Evolutionary conservation across 2,113 vertebrate genomes (phyloP), one percentile per base, ranked within the genome.

Genomic region (Dipodomys stephensi): DNA sequence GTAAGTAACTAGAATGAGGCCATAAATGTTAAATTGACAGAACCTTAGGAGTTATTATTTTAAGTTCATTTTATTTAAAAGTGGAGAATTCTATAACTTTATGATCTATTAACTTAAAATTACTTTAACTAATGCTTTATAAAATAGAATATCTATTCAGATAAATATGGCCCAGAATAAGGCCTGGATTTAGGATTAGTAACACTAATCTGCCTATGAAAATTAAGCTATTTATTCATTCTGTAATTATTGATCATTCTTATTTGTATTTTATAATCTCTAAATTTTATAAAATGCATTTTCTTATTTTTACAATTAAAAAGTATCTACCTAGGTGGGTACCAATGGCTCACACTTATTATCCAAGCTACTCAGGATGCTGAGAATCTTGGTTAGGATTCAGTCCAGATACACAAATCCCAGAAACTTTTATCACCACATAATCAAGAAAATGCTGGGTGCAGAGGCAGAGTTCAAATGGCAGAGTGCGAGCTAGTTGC

Each of bases 241-340:
- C 9, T 84, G 3, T 81, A 35, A 77, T 81, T 90, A 27, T 65
- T 16, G 8, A 32, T 62, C 18, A 68, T 90, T 88, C 6, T 80
- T 93, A n/a, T 76, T 49, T 49, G 1, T 85, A 44, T 23, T 73
- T 92, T 76, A 44, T 64, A 83, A 46, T 68, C n/a, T 19, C 19
- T 84, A 76, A n/a, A 30, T 81, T 80, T 93, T 76, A 44, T 62
- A 84, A 93, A 90, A 81, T 30, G 92, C 15, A 22, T 65, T 44
- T 89, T 9, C 74, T 57, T 32, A 12, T 4, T 81, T 87, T 57
- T 71, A 74, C 78, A 46, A 57, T 46, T 44, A 86, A 92, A 79
- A 68, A n/a, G 32, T 49, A 53, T 53, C 49, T 53, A 53, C 49
- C 49, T 53, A 53, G 49, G 8, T 53, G 49, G 49, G 8, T 53